Percentiles rank a stretch among this genome's conserved stretches.
These are phyloP conservation scores for Syngnathoides biaculeatus DNA, from an alignment of 2,113 vertebrate genomes.

Conservation along the genomic window DNA sequence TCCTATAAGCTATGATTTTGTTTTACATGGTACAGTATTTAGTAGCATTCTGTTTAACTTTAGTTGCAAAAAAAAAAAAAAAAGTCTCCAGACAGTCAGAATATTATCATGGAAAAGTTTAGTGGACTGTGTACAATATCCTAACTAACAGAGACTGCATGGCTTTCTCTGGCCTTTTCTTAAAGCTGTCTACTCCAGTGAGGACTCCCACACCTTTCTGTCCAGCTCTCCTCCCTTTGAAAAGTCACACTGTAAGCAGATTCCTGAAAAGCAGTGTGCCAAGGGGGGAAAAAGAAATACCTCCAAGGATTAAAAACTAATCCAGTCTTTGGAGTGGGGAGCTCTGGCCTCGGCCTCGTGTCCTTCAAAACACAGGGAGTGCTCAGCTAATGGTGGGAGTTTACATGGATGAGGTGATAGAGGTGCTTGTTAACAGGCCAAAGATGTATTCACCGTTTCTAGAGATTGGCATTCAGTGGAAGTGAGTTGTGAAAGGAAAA, in stretches of 20 bases:
- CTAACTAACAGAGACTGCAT: constrained; percentile 13
- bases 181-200: constrained; percentile 4
- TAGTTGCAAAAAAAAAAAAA: not conserved
- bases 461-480: constrained; percentile 15
- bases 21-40: not conserved
- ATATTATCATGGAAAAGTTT: not conserved
- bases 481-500: not conserved
- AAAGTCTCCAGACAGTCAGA: not conserved
- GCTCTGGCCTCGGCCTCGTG: constrained; percentile 50
- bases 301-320: constrained; percentile 65
- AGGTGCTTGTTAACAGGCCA: constrained; percentile 46
- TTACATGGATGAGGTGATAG: constrained; percentile 44
- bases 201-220: constrained; percentile 21
- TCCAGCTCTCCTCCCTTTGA: constrained; percentile 25
- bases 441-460: constrained; percentile 31
- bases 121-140: not conserved
- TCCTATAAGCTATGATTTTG: not conserved
- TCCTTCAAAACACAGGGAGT: constrained; percentile 55
- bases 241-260: constrained; percentile 45
- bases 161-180: not conserved
- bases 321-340: constrained; percentile 58
- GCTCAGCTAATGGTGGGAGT: constrained; percentile 51
- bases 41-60: not conserved
- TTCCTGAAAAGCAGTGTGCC: constrained; percentile 52
- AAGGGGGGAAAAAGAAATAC: constrained; percentile 47